Conservation (phyloP, 2,888 invertebrate species). For the Merodon equestris region DNA sequence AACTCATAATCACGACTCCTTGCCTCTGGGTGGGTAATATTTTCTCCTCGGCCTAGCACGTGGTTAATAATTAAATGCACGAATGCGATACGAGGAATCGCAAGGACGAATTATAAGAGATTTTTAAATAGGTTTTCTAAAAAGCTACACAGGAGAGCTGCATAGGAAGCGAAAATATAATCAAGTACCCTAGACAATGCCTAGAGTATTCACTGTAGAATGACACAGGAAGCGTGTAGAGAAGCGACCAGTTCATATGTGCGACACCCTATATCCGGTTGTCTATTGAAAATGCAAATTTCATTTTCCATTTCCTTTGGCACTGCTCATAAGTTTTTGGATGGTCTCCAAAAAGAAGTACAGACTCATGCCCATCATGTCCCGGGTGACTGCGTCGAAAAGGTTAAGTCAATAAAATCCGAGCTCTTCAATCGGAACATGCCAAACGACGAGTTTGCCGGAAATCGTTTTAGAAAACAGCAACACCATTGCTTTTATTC, state of each 20-base stretch:
- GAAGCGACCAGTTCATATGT: no score
- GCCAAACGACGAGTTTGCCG: constrained; percentile 6
- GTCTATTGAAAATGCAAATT: constrained; percentile 23
- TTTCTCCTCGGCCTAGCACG: constrained; percentile 8
- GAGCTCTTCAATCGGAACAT: not conserved
- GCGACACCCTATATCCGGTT: not conserved
- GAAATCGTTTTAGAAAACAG: constrained; percentile 46
- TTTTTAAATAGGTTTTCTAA: no score
- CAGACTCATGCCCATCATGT: not conserved
- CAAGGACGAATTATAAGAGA: not conserved
- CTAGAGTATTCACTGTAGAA: no score
- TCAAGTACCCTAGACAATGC: no score
- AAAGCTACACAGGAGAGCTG: no score
- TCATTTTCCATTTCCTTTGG: not conserved
- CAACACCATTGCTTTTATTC: constrained; percentile 22
- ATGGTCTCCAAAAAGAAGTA: not conserved
- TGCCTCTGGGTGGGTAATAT: no score
- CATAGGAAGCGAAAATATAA: no score
- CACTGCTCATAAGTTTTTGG: no score
- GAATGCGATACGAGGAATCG: constrained; percentile 19
- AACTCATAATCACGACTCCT: constrained; percentile 41
- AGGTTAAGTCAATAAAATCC: constrained; percentile 48
- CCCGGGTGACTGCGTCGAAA: constrained; percentile 2
- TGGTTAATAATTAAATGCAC: constrained; percentile 40
- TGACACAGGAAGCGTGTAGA: not conserved